These are phyloP conservation scores for Rhineura floridana DNA, from an alignment of 2,113 vertebrate species.

Conservation along the genomic window DNA sequence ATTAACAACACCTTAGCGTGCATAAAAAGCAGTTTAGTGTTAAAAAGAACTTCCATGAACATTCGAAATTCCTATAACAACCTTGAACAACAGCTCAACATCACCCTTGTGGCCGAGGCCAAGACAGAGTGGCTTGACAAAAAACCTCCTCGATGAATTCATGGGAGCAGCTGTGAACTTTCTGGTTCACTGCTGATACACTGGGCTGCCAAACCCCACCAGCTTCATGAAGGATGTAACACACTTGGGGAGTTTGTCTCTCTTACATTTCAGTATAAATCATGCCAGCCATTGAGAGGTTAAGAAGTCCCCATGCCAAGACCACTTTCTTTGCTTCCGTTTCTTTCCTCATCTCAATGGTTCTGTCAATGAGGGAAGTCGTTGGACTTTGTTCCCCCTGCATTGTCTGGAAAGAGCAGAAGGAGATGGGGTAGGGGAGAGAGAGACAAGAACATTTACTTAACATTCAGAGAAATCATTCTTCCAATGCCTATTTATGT, in stretches of 20 bases:
- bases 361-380: constrained; percentile 85
- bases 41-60: not conserved
- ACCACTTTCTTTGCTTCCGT: constrained; percentile 87
- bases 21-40: no score
- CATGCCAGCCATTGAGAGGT: constrained; percentile 91
- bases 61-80: no score
- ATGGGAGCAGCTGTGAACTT: no score
- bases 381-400: constrained; percentile 70
- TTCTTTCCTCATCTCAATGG: constrained; percentile 90
- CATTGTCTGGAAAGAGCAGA: constrained; percentile 52
- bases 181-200: no score
- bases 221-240: not conserved
- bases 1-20: not conserved
- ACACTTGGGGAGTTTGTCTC: not conserved
- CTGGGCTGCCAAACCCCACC: not conserved
- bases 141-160: no score
- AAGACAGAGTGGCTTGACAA: no score
- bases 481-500: not conserved
- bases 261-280: constrained; percentile 95
- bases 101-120: not conserved
- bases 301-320: constrained; percentile 93
- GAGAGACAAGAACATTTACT: no score
- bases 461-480: not conserved
- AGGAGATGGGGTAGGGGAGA: not conserved
- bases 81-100: no score